Base-by-base conservation (phyloP, 2,888 invertebrate genomes). In the Ceramica pisi region DNA sequence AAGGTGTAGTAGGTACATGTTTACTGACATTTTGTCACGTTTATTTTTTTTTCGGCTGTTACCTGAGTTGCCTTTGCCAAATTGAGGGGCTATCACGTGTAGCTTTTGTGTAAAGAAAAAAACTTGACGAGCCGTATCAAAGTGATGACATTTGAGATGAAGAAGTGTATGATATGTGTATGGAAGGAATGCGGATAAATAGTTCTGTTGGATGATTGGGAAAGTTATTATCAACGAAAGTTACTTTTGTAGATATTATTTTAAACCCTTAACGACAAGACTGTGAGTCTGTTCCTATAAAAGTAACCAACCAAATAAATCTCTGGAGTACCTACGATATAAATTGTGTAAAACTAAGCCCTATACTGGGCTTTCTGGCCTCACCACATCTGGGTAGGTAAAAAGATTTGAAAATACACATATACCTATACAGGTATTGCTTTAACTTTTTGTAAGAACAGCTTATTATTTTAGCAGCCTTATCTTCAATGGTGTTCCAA, bases 21-120 rank as follows among this genome's bases (percentile, higher is more conserved):
- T 95, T 95, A 94, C 94, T 90, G 93, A 94, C 95, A 95, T 95
- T 95, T 94, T 95, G 95, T 96, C 95, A 96, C 95, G 95, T 95
- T 91, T 92, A 86, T 90, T 92, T 94, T 93, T 94, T 94, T 87
- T 85, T 67, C 72, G 78, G 72, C 76, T 85, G 90, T 93, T 95
- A 95, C 94, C 95, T 95, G 95, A 91, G 92, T 82, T 90, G 82
- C 89, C 86, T 89, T 92, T 91, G 92, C 90, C 87, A 93, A 93
- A 92, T 93, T 90, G 92, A 93, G 90, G 94, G 92, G 90, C 90
- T 88, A 91, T 92, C 92, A 86, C 88, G 87, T 86, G 84, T 90
- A 82, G 85, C 87, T 79, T 88, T 92, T 93, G 91, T 90, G 84
- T 68, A 66, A 81, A 87, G 89, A 90, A 90, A 91, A 90, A 90